phyloP scores from a whole-genome alignment of 2,113 vertebrate species.

The Lamprologus lemairii region DNA sequence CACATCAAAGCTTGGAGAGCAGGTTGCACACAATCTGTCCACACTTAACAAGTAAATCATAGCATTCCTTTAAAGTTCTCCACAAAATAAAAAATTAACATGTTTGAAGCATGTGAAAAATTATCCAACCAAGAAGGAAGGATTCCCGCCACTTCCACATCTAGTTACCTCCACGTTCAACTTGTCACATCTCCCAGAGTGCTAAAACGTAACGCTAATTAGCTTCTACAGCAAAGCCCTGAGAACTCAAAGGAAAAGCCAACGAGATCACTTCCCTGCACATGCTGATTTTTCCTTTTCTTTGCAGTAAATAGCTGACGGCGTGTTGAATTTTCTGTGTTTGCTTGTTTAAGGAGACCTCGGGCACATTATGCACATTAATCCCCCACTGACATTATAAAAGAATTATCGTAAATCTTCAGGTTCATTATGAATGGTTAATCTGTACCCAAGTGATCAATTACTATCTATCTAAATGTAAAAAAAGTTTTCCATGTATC shows the following conservation, averaged over 20 bases:
- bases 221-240: constrained; percentile 1
- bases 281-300: background rate
- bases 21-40: background rate
- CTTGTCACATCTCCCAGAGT: background rate
- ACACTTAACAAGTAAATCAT: constrained; percentile 13
- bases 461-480: background rate
- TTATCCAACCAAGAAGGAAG: background rate
- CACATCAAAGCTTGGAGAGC: background rate
- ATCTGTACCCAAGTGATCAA: background rate
- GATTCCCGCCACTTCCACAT: background rate
- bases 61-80: background rate
- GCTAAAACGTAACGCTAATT: constrained; percentile 1
- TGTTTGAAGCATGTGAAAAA: constrained; percentile 1
- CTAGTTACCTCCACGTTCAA: background rate
- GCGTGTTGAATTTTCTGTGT: background rate
- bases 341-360: background rate
- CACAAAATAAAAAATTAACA: background rate
- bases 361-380: background rate
- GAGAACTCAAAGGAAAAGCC: background rate
- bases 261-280: background rate
- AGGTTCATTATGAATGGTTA: background rate
- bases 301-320: background rate
- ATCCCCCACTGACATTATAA: background rate
- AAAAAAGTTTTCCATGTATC: background rate
- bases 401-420: background rate